These are phyloP conservation scores for Schrankia costaestrigalis DNA, from an alignment of 2,888 invertebrate genomes.

Conservation along the genomic window DNA sequence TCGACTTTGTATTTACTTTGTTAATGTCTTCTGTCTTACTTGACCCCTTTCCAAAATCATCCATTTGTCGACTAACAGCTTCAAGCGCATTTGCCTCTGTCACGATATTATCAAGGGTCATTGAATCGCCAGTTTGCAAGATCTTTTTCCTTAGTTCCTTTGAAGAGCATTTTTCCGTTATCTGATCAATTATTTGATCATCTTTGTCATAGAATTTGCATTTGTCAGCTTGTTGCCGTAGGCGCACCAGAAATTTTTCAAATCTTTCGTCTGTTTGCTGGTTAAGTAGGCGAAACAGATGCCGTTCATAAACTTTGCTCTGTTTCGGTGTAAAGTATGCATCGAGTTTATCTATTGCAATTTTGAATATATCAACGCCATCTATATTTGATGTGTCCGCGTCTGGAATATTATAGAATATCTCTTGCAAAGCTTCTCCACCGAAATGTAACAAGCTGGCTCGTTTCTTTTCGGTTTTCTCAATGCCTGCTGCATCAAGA, in stretches of 20 bases:
- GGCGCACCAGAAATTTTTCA: constrained; percentile 6
- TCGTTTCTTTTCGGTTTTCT: neutral
- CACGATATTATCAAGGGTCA: neutral
- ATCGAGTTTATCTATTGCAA: constrained; percentile 2
- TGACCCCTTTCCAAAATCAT: neutral
- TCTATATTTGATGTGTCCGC: neutral
- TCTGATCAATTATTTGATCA: neutral
- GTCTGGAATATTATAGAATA: constrained; percentile 2
- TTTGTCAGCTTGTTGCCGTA: constrained; percentile 4
- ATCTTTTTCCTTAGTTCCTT: neutral
- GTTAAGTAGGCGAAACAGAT: constrained; percentile 6
- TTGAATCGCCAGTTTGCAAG: neutral
- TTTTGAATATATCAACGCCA: neutral
- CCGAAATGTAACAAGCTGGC: constrained; percentile 4
- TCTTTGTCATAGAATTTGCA: neutral
- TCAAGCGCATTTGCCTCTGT: constrained; percentile 1
- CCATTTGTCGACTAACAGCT: neutral
- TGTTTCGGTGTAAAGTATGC: constrained; percentile 7
- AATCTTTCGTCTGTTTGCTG: constrained; percentile 7
- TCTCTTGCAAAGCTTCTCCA: constrained; percentile 6
- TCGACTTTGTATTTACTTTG: constrained; percentile 11
- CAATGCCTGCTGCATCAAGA: constrained; percentile 4
- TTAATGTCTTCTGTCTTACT: neutral
- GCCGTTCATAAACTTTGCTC: constrained; percentile 5
- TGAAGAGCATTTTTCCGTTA: neutral